phyloP scores from a whole-genome alignment of 2,113 vertebrate species.

The Etheostoma cragini region DNA sequence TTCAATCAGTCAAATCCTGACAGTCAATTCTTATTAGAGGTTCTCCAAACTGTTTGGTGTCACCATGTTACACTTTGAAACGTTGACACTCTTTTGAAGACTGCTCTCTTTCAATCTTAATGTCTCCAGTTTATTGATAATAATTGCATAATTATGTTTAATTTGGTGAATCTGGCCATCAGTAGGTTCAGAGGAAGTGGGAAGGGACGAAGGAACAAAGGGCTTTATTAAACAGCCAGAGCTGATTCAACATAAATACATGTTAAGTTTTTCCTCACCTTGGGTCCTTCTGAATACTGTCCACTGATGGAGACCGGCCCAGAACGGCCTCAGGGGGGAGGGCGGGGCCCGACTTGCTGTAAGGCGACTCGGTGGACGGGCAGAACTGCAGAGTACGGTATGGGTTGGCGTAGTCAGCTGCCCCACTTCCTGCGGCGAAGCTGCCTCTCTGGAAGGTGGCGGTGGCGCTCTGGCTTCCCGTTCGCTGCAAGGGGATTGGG shows the following conservation, averaged over 20 bases:
- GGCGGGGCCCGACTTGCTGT: conserved; percentile 98
- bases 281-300: conserved; percentile 99
- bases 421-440: conserved; percentile 90
- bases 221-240: conserved; percentile 58
- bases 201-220: conserved; percentile 49
- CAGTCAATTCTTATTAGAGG: conserved; percentile 29
- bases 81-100: conserved; percentile 23
- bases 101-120: background rate
- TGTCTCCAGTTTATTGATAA: background rate
- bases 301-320: conserved; percentile 96
- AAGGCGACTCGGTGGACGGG: conserved; percentile 96
- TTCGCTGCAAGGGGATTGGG: conserved; percentile 99
- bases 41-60: conserved; percentile 34
- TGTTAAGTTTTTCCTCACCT: conserved; percentile 86
- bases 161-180: conserved; percentile 77
- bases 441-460: conserved; percentile 95
- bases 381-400: conserved; percentile 99
- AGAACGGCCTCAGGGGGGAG: conserved; percentile 95
- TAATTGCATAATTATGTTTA: background rate
- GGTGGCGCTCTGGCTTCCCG: conserved; percentile 93
- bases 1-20: conserved; percentile 64
- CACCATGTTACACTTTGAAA: conserved; percentile 4
- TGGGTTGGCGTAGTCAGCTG: conserved; percentile 92
- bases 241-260: conserved; percentile 9
- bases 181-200: conserved; percentile 70